phyloP scores from a whole-genome alignment of 2,797 vertebrate species.

The Anisognathus igniventris region DNA sequence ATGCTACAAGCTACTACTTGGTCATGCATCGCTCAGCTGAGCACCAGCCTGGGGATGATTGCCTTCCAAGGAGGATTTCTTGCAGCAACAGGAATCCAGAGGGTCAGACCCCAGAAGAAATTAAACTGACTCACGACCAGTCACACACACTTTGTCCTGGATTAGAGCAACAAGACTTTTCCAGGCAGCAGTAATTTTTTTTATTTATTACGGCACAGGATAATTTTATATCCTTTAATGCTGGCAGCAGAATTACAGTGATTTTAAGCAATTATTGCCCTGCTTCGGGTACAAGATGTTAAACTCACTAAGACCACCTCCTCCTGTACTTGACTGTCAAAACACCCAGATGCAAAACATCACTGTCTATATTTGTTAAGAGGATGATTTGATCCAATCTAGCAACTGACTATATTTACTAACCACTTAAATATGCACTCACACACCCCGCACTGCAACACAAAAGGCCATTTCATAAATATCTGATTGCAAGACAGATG shows the following conservation, averaged over 20 bases:
- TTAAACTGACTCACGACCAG: not conserved
- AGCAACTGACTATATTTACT: constrained; percentile 9
- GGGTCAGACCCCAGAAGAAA: not conserved
- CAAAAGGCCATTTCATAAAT: constrained; percentile 28
- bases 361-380: not conserved
- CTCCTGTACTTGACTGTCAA: not conserved
- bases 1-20: not conserved
- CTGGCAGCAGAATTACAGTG: not conserved
- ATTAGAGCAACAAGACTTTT: not conserved
- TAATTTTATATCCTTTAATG: not conserved
- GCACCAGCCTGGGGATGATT: not conserved
- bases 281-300: not conserved
- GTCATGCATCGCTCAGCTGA: not conserved
- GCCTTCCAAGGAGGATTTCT: not conserved
- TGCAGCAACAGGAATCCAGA: not conserved
- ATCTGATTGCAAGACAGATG: constrained; percentile 19
- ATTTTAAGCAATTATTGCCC: not conserved
- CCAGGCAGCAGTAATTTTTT: not conserved
- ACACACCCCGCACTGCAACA: not conserved
- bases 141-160: not conserved
- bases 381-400: not conserved
- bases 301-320: not conserved
- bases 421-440: constrained; percentile 6
- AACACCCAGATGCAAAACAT: not conserved
- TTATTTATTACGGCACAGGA: not conserved